These are phyloP conservation scores for Urocynchramus pylzowi DNA, from an alignment of 2,113 vertebrate genomes.

Conservation along the genomic window DNA sequence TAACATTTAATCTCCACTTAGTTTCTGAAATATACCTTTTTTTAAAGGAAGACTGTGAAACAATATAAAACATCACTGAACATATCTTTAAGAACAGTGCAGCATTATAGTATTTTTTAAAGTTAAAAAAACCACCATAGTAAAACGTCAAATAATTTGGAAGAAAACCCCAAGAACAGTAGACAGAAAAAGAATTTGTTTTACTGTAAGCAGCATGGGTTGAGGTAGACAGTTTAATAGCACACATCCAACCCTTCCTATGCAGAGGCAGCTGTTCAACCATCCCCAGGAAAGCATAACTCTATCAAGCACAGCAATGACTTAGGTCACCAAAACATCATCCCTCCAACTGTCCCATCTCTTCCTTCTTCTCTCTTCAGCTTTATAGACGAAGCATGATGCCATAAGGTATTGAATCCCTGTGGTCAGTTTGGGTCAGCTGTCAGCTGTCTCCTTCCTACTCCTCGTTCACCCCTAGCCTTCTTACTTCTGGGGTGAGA, in stretches of 20 bases:
- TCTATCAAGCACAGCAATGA: neutral
- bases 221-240: neutral
- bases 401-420: neutral
- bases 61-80: neutral
- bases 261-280: neutral
- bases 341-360: neutral
- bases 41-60: neutral
- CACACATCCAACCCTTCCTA: neutral
- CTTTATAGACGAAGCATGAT: neutral
- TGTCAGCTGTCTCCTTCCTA: neutral
- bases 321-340: neutral
- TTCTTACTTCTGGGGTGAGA: neutral
- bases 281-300: neutral
- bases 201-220: neutral
- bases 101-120: neutral
- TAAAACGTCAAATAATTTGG: neutral
- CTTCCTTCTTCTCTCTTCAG: neutral
- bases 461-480: neutral
- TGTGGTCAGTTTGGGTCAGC: neutral
- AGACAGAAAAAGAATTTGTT: neutral
- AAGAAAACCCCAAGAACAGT: accelerated
- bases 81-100: neutral
- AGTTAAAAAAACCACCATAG: too few species aligned
- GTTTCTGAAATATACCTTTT: neutral
- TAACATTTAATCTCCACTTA: neutral